Evolutionary conservation across 1,140 invertebrate species (phyloP), one percentile per base, ranked within the genome.

Genomic region (Temnothorax longispinosus): DNA sequence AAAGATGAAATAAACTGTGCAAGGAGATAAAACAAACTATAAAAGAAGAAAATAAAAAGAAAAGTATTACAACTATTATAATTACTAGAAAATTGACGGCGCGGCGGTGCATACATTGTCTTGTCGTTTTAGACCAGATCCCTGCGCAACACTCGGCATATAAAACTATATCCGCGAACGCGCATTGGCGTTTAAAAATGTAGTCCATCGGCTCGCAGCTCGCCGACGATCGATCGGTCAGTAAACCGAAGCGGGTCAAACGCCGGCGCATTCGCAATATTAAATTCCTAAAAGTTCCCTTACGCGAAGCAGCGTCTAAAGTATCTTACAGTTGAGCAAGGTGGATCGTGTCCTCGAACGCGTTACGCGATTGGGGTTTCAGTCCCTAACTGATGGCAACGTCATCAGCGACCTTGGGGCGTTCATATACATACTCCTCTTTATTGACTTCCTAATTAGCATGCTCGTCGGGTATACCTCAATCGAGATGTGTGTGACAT

Each of bases 201-300:
- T 64, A 64, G 62, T 77, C 13, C 74, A 85, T 77, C 72, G 32
- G 27, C 35, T 75, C 54, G 41, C 21, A 54, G 38, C 32, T 87
- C 47, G 15, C 35, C 69, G 35, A 62, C 81, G 50, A 88, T 72
- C 44, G 74, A 69, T 78, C 67, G 87, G 77, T 64, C 74, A 62
- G 74, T 82, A 58, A 27, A 54, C 38, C 65, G 58, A 78, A 86
- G 60, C 44, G 58, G 75, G 60, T 90, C 77, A 91, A 91, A 91
- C 86, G 88, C 88, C 87, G 62, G 89, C 80, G 90, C 85, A 91
- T 86, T 91, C 85, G 47, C 90, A 91, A 91, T 91, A 91, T 89
- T 88, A 91, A 91, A 91, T 91, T 91, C 85, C 74, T 88, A 80
- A 75, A 75, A 77, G 41, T 64, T 74, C 47, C 13, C 47, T 65